Conservation (phyloP, 2,113 vertebrate species). For the Daphoenositta chrysoptera region DNA sequence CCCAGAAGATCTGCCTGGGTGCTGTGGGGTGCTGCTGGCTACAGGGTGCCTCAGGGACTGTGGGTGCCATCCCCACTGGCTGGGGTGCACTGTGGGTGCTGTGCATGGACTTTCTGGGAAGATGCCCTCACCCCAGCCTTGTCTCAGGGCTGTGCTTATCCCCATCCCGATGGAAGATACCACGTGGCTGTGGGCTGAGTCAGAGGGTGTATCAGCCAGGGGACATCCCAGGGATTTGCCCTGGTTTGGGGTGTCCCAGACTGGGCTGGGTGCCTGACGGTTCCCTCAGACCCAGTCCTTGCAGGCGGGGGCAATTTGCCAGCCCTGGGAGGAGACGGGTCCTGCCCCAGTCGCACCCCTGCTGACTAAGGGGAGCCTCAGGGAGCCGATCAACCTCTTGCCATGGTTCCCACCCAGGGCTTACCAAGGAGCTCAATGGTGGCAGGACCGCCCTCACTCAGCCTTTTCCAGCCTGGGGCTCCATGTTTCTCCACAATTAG, state of each 20-base stretch:
- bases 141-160: neutral
- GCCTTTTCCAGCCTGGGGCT: neutral
- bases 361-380: neutral
- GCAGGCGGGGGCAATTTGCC: neutral
- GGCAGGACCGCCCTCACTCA: accelerated
- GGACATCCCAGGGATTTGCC: neutral
- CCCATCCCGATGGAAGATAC: accelerated
- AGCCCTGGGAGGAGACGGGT: neutral
- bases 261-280: neutral
- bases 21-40: neutral
- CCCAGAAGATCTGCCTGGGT: neutral
- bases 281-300: neutral
- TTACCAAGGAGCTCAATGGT: neutral
- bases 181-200: neutral
- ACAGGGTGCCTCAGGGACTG: neutral
- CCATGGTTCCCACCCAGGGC: neutral
- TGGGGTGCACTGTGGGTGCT: neutral
- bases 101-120: accelerated
- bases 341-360: neutral
- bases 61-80: accelerated
- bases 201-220: neutral
- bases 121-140: neutral
- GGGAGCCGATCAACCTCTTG: neutral
- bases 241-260: neutral
- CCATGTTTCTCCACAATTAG: neutral